A percentile compares a stretch with the other conserved stretches of the same genome.
Conservation (phyloP, 2,113 vertebrate genomes). For the Chloebia gouldiae region DNA sequence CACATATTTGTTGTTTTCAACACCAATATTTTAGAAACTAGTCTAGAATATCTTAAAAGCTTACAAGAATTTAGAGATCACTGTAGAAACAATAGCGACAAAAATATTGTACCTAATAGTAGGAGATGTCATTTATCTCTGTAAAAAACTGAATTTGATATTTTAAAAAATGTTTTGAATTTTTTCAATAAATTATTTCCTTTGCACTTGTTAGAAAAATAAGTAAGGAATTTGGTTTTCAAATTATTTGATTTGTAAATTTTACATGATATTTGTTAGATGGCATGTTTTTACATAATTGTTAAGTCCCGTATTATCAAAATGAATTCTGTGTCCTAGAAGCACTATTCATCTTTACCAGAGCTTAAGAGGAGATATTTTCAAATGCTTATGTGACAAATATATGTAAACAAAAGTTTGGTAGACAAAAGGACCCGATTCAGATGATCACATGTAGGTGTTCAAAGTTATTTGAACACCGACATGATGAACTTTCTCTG, state of each 20-base stretch:
- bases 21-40: not conserved
- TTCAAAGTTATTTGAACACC: not conserved
- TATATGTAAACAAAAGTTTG: not conserved
- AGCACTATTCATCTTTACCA: not conserved
- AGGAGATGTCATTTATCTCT: not conserved
- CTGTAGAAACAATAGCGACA: not conserved
- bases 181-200: accelerated
- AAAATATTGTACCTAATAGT: not conserved
- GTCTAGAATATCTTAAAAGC: not conserved
- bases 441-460: no score
- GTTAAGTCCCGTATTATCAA: not conserved
- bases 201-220: not conserved
- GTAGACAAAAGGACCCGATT: not conserved
- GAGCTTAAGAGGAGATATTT: not conserved
- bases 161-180: not conserved
- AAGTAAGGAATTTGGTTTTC: not conserved
- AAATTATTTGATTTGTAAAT: not conserved
- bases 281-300: not conserved
- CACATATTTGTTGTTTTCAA: not conserved
- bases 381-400: not conserved
- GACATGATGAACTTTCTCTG: not conserved
- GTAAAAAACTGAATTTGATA: not conserved
- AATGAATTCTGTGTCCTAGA: not conserved
- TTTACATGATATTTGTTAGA: not conserved
- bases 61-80: not conserved